Base-by-base conservation (phyloP, 2,113 vertebrate genomes). In the Thalassoma bifasciatum region DNA sequence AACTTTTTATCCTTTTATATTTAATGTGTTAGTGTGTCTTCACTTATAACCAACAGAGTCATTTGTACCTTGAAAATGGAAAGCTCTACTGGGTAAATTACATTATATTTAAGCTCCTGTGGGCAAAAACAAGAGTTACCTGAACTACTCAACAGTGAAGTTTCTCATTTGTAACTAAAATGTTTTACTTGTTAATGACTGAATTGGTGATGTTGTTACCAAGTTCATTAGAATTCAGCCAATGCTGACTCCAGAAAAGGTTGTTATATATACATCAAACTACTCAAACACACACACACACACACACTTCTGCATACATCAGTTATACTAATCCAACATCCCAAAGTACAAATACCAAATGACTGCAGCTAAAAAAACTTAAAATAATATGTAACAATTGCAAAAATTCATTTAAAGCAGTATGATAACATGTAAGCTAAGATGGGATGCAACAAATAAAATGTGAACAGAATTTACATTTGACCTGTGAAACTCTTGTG, bases 21-120 rank as follows among this genome's bases (percentile, higher is more conserved):
- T 78, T 73, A 10, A 64, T 22, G 16, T 40, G 50, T 64, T 40
- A 37, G 36, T 51, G 30, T 6, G 17, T 71, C 19, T 71, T 72
- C 24, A 72, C 61, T 62, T 64, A 81, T 70, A 85, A 85, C 82
- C 72, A 87, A 52, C 86, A 69, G 79, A 88, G 84, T 84, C 77
- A 85, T 84, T 71, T 63, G 50, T 46, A 84, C 59, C 67, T 80
- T 22, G 22, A 62, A 65, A 66, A 72, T 52, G 54, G 54, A 30
- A 24, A 79, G 60, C 57, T 84, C 21, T 51, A 83, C 69, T 72
- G 57, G 78, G 24, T 76, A 60, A 69, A 58, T 69, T 57, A 74
- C 21, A 77, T 72, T 66, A 57, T 58, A 70, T 73, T 87, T 30
- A 71, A 87, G 69, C 51, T 77, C 36, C 50, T 50, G 61, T 59